phyloP scores from a whole-genome alignment of 2,888 invertebrate species.

The Thysanoteuthis rhombus region DNA sequence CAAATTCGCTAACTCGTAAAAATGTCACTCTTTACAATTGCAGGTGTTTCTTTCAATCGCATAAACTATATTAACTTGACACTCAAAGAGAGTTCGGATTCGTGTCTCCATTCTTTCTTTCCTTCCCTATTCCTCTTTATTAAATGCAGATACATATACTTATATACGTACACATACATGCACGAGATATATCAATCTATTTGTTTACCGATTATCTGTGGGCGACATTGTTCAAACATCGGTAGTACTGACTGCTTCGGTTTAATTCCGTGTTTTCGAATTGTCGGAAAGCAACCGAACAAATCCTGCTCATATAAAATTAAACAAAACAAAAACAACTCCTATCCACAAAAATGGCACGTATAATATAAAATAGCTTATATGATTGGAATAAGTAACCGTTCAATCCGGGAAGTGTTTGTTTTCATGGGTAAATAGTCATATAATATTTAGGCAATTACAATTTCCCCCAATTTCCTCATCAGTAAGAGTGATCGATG shows the following conservation, averaged over 20 bases:
- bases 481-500: too few relatives aligned
- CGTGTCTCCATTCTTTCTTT: not conserved
- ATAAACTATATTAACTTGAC: not conserved
- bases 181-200: not conserved
- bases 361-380: too few relatives aligned
- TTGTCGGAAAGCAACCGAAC: not conserved
- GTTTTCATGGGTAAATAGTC: too few relatives aligned
- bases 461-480: too few relatives aligned
- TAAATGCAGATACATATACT: not conserved
- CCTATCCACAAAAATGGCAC: too few relatives aligned
- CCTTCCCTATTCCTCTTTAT: not conserved
- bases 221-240: not conserved
- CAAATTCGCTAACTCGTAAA: not conserved
- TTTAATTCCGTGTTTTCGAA: not conserved
- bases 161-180: not conserved
- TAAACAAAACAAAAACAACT: too few relatives aligned
- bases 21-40: not conserved
- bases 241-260: not conserved
- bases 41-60: constrained; percentile 12
- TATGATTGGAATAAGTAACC: too few relatives aligned
- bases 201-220: not conserved
- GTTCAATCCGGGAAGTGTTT: too few relatives aligned
- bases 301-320: too few relatives aligned
- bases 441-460: too few relatives aligned
- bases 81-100: not conserved